A percentile compares a stretch with the other conserved stretches of the same genome.
Conservation (phyloP, 1,140 invertebrate species). For the Lordiphosa stackelbergi region DNA sequence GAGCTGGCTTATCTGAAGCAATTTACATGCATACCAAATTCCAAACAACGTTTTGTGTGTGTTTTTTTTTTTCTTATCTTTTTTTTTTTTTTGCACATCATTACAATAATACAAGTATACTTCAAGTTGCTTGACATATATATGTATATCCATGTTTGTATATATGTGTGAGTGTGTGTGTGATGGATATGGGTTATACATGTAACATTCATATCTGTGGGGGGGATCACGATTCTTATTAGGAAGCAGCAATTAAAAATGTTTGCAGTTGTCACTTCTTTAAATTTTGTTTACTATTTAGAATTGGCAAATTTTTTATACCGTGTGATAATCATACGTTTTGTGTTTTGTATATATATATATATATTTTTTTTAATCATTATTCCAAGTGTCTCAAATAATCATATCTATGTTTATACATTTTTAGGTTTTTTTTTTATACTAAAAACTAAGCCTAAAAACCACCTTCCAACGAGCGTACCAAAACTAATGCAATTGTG, state of each 20-base stretch:
- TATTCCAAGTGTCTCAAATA: slow-evolving; percentile 46
- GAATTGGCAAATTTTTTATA: slow-evolving; percentile 24
- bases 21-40: slow-evolving; percentile 42
- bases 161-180: slow-evolving; percentile 9
- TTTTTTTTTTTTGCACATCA: slow-evolving; percentile 23
- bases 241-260: slow-evolving; percentile 11
- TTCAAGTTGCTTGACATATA: slow-evolving; percentile 38
- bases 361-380: slow-evolving; percentile 25
- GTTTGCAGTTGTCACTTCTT: slow-evolving; percentile 6
- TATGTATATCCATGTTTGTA: slow-evolving; percentile 11
- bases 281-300: slow-evolving; percentile 30
- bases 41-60: slow-evolving; percentile 14
- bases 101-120: slow-evolving; percentile 36
- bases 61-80: slow-evolving; percentile 28
- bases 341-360: slow-evolving; percentile 31
- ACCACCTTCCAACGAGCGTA: slow-evolving; percentile 24
- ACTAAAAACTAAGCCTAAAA: slow-evolving; percentile 61
- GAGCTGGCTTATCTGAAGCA: slow-evolving; percentile 33
- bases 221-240: neutral
- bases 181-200: slow-evolving; percentile 12
- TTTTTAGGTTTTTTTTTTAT: slow-evolving; percentile 37
- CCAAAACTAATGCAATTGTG: too few relatives aligned
- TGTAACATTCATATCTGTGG: slow-evolving; percentile 3
- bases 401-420: slow-evolving; percentile 56
- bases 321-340: slow-evolving; percentile 24